Conservation (phyloP, 2,888 invertebrate species). For the Clistopyga incitator region DNA sequence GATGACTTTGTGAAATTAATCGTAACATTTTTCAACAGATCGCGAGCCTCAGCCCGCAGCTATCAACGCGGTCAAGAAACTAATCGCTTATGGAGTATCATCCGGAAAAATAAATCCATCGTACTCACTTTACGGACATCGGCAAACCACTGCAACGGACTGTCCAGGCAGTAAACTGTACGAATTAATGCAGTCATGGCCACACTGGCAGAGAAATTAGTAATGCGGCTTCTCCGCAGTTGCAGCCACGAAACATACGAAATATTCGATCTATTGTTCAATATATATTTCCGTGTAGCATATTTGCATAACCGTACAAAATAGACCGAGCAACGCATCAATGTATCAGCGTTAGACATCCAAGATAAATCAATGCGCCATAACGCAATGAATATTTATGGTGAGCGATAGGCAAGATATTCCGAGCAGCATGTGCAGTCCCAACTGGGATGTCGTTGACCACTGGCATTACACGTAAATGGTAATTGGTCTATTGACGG, state of each 20-base stretch:
- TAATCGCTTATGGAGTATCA: slow-evolving; percentile 88
- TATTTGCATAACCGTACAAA: slow-evolving; percentile 9
- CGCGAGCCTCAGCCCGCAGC: slow-evolving; percentile 74
- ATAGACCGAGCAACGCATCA: not conserved
- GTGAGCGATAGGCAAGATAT: not conserved
- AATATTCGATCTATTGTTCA: not conserved
- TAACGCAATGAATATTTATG: slow-evolving; percentile 15
- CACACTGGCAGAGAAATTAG: slow-evolving; percentile 70
- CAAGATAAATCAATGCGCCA: slow-evolving; percentile 1
- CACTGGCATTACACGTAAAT: slow-evolving; percentile 69
- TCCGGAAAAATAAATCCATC: slow-evolving; percentile 87
- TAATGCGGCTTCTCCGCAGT: slow-evolving; percentile 5
- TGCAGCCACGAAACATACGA: not conserved
- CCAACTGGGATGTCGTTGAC: slow-evolving; percentile 24
- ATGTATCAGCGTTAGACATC: not conserved
- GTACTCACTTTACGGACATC: slow-evolving; percentile 89
- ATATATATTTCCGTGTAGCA: not conserved
- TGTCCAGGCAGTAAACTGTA: slow-evolving; percentile 79
- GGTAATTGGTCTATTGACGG: slow-evolving; percentile 84
- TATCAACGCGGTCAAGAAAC: slow-evolving; percentile 86
- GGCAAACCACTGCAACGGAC: slow-evolving; percentile 73
- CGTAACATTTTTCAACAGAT: slow-evolving; percentile 64
- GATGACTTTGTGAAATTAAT: not conserved
- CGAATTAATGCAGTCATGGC: slow-evolving; percentile 76
- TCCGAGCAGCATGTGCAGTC: not conserved